phyloP scores from a whole-genome alignment of 2,113 vertebrate species.

The Chlorodrepanis virens region DNA sequence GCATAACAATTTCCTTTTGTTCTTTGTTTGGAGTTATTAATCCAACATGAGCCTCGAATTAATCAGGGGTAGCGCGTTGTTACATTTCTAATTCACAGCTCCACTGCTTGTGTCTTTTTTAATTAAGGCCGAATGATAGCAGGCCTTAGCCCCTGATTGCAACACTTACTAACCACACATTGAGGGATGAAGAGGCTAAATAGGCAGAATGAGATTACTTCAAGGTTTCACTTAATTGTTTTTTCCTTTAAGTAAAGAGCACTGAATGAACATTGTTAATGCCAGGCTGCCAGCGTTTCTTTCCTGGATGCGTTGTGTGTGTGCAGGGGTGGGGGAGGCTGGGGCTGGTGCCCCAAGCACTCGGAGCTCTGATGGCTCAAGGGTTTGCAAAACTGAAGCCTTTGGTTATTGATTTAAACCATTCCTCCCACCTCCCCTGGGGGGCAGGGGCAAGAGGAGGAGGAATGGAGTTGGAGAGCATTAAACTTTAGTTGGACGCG shows the following conservation, averaged over 20 bases:
- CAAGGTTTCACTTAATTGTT: conserved; percentile 85
- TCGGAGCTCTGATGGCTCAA: conserved; percentile 5
- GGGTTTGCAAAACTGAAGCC: conserved; percentile 56
- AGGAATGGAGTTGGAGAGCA: not conserved
- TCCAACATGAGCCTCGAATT: conserved; percentile 89
- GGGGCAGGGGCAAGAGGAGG: not conserved
- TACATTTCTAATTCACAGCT: conserved; percentile 91
- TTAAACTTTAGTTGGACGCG: not conserved
- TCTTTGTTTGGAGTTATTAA: conserved; percentile 89
- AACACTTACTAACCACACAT: conserved; percentile 78
- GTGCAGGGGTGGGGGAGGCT: not conserved
- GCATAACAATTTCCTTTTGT: conserved; percentile 90
- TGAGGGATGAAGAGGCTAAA: conserved; percentile 81
- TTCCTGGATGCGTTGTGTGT: not conserved
- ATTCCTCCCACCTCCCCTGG: conserved; percentile 47
- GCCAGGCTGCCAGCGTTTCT: conserved; percentile 55
- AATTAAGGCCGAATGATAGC: conserved; percentile 93
- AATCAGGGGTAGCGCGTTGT: conserved; percentile 83
- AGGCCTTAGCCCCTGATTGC: conserved; percentile 79
- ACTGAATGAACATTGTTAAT: conserved; percentile 67
- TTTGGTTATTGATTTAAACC: conserved; percentile 70
- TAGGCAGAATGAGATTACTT: conserved; percentile 82
- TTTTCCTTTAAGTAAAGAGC: conserved; percentile 82
- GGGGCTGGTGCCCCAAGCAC: not conserved
- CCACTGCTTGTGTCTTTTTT: conserved; percentile 88